Conservation (phyloP, 2,113 vertebrate species). For the Vulpes vulpes region DNA sequence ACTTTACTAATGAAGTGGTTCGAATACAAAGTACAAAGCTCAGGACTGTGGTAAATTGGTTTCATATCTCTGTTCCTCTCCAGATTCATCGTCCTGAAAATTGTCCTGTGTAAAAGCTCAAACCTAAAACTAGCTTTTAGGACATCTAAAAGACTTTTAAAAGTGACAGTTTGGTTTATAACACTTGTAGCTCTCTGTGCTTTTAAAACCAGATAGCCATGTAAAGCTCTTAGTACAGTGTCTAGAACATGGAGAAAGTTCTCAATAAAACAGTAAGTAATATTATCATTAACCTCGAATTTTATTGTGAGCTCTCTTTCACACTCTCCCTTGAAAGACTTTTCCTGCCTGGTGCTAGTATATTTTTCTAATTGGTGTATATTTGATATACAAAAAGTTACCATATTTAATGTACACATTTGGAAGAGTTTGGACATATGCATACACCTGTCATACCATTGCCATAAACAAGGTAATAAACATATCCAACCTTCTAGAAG, state of each 20-base stretch:
- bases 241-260: neutral
- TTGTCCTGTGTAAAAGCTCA: neutral
- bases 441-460: neutral
- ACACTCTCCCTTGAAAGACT: neutral
- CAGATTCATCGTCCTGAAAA: conserved; percentile 6
- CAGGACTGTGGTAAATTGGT: neutral
- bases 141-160: conserved; percentile 16
- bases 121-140: neutral
- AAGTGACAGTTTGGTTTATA: neutral
- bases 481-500: neutral
- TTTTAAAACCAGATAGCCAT: conserved; percentile 14
- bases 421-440: neutral
- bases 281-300: neutral
- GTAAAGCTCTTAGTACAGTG: neutral
- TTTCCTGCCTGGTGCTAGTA: neutral
- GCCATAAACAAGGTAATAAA: neutral
- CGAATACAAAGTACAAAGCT: conserved; percentile 43
- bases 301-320: neutral
- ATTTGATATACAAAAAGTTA: neutral
- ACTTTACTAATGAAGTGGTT: conserved; percentile 23
- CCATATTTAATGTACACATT: neutral
- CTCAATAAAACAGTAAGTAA: neutral
- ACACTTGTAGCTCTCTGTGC: neutral
- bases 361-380: neutral
- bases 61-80: neutral